Evolutionary conservation across 2,888 invertebrate species (phyloP), one percentile per base, ranked within the genome.

Genomic region (Campoplex nolae): DNA sequence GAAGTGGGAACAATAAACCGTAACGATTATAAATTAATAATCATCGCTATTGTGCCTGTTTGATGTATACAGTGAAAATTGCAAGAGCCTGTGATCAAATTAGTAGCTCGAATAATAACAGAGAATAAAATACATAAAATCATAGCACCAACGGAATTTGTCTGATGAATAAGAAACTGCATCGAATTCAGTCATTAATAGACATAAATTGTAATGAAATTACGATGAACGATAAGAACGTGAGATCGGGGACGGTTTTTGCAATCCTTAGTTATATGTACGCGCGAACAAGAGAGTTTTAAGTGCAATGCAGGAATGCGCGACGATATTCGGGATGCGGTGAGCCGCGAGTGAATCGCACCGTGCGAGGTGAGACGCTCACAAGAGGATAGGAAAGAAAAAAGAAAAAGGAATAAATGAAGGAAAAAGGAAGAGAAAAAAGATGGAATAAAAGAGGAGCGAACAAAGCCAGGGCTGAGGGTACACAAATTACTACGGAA

Each of bases 261-360:
- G 4, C 16, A 75, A 18, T 16, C 28, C 23, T 35, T 23, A 65
- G 71, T 68, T 62, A 23, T 23, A 23, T 23, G 0, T 23, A 68
- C 65, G 32, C 58, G 71, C 9, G 48, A 51, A 32, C 28, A 48
- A 51, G 48, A 71, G 48, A 71, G 38, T 16, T 28, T 28, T 35
- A 45, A 74, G 82, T 89, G 90, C 84, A 83, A 87, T 88, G 85
- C 74, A 90, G 90, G 92, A 92, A 92, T 92, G 91, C 90, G 88
- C 89, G 79, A 81, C 89, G 90, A 90, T 91, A 91, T 91, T 91
- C 89, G 90, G 90, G 91, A 89, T 84, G 89, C 73, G 87, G 86
- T 78, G 89, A 86, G 83, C 81, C 86, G 68, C 84, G 73, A 84
- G 83, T 74, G 88, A 88, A 90, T 89, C 88, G 85, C 88, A 86